Conservation (phyloP, 2,113 vertebrate genomes). For the Callipepla squamata region DNA sequence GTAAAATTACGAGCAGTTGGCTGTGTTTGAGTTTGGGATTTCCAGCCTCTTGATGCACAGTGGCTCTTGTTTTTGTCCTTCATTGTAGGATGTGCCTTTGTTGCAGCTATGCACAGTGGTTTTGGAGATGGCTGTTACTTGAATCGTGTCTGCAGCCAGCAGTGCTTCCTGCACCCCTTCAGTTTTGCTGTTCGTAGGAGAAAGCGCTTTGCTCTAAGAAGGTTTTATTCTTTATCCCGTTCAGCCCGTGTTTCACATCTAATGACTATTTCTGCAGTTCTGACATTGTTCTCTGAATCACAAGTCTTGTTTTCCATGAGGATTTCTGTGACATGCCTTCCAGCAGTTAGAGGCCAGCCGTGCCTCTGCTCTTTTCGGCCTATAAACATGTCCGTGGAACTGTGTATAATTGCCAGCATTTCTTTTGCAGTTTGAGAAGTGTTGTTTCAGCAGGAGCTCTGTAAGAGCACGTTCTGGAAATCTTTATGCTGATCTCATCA, state of each 20-base stretch:
- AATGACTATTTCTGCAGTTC: not conserved
- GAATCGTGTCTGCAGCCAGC: accelerated
- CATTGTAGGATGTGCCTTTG: not conserved
- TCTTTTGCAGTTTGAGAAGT: not conserved
- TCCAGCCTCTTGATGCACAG: not conserved
- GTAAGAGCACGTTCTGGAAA: not conserved
- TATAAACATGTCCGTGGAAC: not conserved
- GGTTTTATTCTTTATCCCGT: not conserved
- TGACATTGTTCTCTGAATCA: not conserved
- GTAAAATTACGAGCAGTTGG: not conserved
- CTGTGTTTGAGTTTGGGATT: not conserved
- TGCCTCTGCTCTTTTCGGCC: constrained; percentile 16
- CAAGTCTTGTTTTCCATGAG: not conserved
- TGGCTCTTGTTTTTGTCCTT: not conserved
- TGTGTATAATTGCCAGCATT: not conserved
- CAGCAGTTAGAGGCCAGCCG: not conserved
- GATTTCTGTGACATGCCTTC: not conserved
- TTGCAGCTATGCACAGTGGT: not conserved
- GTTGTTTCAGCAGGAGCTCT: not conserved
- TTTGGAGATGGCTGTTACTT: not conserved
- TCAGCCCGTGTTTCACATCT: not conserved
- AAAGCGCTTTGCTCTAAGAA: not conserved
- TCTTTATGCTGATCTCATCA: not conserved
- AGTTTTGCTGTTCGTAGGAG: not conserved
- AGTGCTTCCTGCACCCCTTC: not conserved